Base-by-base conservation (phyloP, 2,113 vertebrate species). In the Calyptomena viridis region DNA sequence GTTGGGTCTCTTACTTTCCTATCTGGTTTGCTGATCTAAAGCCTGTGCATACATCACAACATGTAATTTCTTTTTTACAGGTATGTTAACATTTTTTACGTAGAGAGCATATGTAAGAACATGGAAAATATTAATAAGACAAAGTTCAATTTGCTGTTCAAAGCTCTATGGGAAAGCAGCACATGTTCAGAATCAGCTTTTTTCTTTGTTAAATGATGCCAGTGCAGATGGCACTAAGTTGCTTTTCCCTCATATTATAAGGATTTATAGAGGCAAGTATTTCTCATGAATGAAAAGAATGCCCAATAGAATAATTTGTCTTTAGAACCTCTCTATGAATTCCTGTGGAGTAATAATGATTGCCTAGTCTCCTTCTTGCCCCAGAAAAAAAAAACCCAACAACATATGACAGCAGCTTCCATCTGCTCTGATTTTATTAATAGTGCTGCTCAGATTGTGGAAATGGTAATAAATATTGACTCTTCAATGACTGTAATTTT, bases 381-480 rank as follows among this genome's bases (percentile, higher is more conserved):
- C 10, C 5, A 6, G 40, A 28, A 83, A 67, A 67, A 37, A 74
- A 31, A 28, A 5, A 0, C 3, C 18, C 21, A 55, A 22, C 27
- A 76, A 30, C 21, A 35, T 67, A 49, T 33, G 55, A 84, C 44
- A 81, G 46, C 66, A 89, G 53, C 46, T 94, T 87, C 84, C 78
- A 76, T 91, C 84, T 95, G 84, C 53, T 95, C 28, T 80, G 63
- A 83, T 87, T 87, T 94, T 91, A 75, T 92, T 85, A 87, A 74
- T 87, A 79, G 63, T 35, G 22, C 44, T 80, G 39, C 60, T 94
- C 58, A 59, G 50, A 79, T 33, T 84, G 42, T 69, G 63, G 42
- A 93, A 87, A 62, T 21, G 33, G 33, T 95, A 94, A 76, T 79
- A 87, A 91, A 76, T 79, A 77, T 62, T 80, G 71, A 87, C 21